Conservation (phyloP, 1,140 invertebrate genomes). For the Rhopalosiphum padi region DNA sequence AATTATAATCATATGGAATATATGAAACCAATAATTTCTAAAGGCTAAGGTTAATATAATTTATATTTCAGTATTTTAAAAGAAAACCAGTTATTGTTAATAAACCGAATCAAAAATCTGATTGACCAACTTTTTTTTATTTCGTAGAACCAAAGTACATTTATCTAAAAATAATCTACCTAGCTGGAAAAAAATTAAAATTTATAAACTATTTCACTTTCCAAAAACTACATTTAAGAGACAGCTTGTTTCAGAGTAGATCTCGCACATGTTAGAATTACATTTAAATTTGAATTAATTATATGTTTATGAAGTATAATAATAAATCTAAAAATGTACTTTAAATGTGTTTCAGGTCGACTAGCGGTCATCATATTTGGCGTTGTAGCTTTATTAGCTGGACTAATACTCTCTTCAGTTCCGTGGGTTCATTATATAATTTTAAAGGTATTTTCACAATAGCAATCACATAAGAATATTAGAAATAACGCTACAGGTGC, state of each 20-base stretch:
- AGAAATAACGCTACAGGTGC: background rate
- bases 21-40: background rate
- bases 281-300: background rate
- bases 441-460: slow-evolving; percentile 71
- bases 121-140: background rate
- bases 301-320: background rate
- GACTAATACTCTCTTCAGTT: slow-evolving; percentile 80
- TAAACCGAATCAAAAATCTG: background rate
- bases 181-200: background rate
- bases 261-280: background rate
- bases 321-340: background rate
- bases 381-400: slow-evolving; percentile 77
- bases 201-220: too few species aligned
- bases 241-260: background rate
- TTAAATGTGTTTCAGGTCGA: slow-evolving; percentile 72
- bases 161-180: background rate
- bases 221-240: background rate
- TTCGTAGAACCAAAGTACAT: background rate
- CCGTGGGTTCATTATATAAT: slow-evolving; percentile 86
- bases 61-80: background rate
- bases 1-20: background rate
- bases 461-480: background rate
- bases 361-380: slow-evolving; percentile 79
- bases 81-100: background rate
- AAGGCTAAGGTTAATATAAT: background rate